Conservation (phyloP, 2,113 vertebrate genomes). For the Tupaia chinensis region DNA sequence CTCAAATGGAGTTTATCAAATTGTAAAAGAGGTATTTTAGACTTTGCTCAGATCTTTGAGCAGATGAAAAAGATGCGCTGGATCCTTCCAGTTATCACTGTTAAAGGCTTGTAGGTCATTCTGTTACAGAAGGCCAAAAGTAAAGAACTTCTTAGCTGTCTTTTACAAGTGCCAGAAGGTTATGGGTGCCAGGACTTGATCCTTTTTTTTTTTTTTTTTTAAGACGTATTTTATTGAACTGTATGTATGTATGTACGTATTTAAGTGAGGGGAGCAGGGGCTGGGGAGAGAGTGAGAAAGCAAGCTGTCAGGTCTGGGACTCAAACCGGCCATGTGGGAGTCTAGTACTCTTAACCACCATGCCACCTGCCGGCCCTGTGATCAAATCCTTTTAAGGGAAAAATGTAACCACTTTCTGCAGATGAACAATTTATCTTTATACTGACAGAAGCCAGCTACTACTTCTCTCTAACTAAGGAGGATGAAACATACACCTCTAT, state of each 20-base stretch:
- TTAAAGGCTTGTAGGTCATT: neutral
- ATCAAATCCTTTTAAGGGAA: neutral
- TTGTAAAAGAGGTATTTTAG: neutral
- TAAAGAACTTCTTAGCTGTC: neutral
- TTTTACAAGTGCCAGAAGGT: slow-evolving; percentile 35
- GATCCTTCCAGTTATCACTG: neutral
- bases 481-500: neutral
- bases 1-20: slow-evolving; percentile 53
- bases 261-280: no score
- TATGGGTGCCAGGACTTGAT: neutral
- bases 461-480: slow-evolving; percentile 22
- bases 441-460: neutral
- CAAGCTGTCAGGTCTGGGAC: no score
- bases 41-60: slow-evolving; percentile 23
- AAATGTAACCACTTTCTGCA: slow-evolving; percentile 58
- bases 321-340: no score
- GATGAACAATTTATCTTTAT: slow-evolving; percentile 43
- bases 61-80: neutral
- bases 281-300: no score
- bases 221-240: no score
- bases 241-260: no score
- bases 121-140: neutral
- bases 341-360: no score
- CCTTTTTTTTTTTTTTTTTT: neutral
- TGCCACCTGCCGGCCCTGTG: no score